A percentile compares a stretch with the other conserved stretches of the same genome.
Evolutionary conservation across 2,888 invertebrate species (phyloP).

Genomic region (Pasiphila rectangulata): DNA sequence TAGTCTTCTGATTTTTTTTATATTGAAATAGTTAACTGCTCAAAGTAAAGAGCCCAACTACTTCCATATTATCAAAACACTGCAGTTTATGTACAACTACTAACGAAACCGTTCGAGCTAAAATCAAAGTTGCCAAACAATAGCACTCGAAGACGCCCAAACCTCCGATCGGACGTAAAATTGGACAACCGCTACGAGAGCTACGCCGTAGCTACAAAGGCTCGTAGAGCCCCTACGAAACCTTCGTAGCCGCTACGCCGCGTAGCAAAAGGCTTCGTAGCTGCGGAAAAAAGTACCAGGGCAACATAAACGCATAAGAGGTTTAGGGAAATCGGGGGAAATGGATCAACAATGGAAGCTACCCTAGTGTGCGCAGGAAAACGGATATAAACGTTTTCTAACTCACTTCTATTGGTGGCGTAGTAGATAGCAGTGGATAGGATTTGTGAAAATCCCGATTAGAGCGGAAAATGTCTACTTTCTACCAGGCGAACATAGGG

Average conservation of each 20-base stretch:
- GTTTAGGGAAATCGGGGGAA: slow-evolving; percentile 14
- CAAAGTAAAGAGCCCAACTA: too few species aligned
- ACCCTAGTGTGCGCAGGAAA: slow-evolving; percentile 33
- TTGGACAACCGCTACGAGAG: not conserved
- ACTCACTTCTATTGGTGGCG: slow-evolving; percentile 55
- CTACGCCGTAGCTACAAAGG: slow-evolving; percentile 2
- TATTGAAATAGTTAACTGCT: too few species aligned
- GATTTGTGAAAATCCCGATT: slow-evolving; percentile 77
- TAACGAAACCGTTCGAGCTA: too few species aligned
- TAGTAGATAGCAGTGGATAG: slow-evolving; percentile 49
- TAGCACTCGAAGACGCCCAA: too few species aligned
- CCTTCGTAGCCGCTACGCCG: slow-evolving; percentile 24
- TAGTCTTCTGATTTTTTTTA: too few species aligned
- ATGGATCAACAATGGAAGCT: slow-evolving; percentile 33
- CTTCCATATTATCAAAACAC: too few species aligned
- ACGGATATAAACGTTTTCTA: slow-evolving; percentile 61
- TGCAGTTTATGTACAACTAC: too few species aligned
- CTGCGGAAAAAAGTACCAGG: slow-evolving; percentile 55
- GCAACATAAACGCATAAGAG: slow-evolving; percentile 40
- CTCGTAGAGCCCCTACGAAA: slow-evolving; percentile 20
- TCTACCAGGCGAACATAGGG: slow-evolving; percentile 60
- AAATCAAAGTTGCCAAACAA: too few species aligned
- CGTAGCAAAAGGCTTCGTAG: slow-evolving; percentile 42
- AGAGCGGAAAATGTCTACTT: slow-evolving; percentile 80
- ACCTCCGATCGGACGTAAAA: not conserved